Base-by-base conservation (phyloP, 1,140 invertebrate species). In the Nephila pilipes region DNA sequence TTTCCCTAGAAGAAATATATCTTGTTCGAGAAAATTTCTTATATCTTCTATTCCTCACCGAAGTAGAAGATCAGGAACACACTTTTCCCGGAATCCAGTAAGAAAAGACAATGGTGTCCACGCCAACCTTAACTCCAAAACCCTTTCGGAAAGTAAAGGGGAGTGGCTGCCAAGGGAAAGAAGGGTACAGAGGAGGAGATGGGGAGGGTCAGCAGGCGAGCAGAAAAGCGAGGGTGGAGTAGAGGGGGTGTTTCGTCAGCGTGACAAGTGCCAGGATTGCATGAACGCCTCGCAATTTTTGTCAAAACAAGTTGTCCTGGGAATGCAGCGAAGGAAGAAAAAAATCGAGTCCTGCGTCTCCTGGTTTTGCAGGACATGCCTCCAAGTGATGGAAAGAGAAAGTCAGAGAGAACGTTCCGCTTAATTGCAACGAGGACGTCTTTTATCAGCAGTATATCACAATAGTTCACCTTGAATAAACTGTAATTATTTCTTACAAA, bases 401-500 rank as follows among this genome's bases (percentile, higher is more conserved):
- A 90, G 87, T 85, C 87, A 87, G 88, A 79, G 87, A 90, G 88
- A 87, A 55, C 32, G 57, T 90, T 87, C 93, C 88, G 81, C 87
- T n/a, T 93, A 93, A 93, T 93, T 93, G 93, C 93, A 93, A 88
- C 87, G 88, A 91, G 90, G 93, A 93, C 87, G 93, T 93, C 93
- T n/a, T 93, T 93, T 93, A 93, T 93, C 93, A 93, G 93, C 93
- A 93, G 81, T 90, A 93, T 93, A 89, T 90, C 88, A 93, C 87
- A 93, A 93, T 93, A 93, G 93, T 93, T 93, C 88, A 93, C 87
- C 93, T n/a, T 93, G 93, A 93, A 93, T 90, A 89, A 93, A 91
- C 88, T 83, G 93, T 93, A 93, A 93, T 93, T 93, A 93, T 91
- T 93, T 93, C 93, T 90, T 90, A 93, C 93, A 87, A 85, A 85